phyloP scores from a whole-genome alignment of 2,797 vertebrate species.

The Fistularia commersonii region DNA sequence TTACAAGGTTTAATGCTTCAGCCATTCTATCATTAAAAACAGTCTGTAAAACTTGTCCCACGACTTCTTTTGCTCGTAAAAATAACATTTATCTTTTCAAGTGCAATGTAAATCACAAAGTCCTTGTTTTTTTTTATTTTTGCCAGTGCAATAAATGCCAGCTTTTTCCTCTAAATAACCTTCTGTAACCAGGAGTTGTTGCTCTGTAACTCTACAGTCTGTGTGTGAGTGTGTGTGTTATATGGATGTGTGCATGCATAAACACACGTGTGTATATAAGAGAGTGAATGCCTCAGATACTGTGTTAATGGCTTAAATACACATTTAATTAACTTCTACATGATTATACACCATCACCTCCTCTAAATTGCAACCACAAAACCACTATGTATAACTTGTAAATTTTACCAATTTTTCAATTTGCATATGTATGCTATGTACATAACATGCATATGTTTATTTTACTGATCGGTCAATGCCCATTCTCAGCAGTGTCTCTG shows the following conservation, averaged over 20 bases:
- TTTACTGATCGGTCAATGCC: too few species aligned
- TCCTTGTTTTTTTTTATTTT: conserved; percentile 80
- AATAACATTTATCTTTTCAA: conserved; percentile 85
- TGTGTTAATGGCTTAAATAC: conserved; percentile 55
- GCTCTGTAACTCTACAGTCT: conserved; percentile 49
- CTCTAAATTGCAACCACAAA: too few species aligned
- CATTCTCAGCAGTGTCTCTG: too few species aligned
- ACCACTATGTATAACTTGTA: too few species aligned
- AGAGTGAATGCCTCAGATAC: conserved; percentile 38
- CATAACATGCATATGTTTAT: too few species aligned
- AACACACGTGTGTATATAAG: conserved; percentile 23
- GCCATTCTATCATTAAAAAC: conserved; percentile 75
- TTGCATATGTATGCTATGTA: too few species aligned
- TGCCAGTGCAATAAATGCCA: conserved; percentile 72
- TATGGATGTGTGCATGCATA: conserved; percentile 4
- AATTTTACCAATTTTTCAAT: too few species aligned
- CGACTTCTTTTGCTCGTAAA: conserved; percentile 73
- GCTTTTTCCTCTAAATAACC: conserved; percentile 56
- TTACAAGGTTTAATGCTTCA: conserved; percentile 78
- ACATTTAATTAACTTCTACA: too few species aligned
- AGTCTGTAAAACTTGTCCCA: conserved; percentile 66
- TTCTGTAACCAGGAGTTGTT: conserved; percentile 57
- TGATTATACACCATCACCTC: too few species aligned
- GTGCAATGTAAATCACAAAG: conserved; percentile 79
- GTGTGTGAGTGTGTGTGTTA: conserved; percentile 26